Evolutionary conservation across 2,888 invertebrate species (phyloP).

Genomic region (Bibio marci): DNA sequence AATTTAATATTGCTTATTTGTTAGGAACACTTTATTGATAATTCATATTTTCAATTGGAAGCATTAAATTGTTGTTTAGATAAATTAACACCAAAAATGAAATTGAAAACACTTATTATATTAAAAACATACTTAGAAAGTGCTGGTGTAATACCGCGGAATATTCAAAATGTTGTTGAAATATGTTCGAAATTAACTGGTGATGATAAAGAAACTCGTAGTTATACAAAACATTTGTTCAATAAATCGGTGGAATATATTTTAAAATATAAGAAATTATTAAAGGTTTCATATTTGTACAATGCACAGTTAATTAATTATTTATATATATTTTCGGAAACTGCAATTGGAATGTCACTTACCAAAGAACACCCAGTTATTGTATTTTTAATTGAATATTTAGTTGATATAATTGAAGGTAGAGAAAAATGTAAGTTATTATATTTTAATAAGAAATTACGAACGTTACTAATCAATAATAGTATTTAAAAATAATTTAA

Average conservation of each 20-base stretch:
- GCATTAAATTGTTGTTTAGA: not conserved
- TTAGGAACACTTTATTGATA: too few species aligned
- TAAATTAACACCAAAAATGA: not conserved
- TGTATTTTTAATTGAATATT: too few species aligned
- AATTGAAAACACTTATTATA: not conserved
- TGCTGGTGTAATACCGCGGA: not conserved
- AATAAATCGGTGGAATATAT: conserved; percentile 1
- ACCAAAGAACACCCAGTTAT: not conserved
- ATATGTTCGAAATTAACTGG: not conserved
- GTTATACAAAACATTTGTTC: not conserved
- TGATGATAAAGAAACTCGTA: not conserved
- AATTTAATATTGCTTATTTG: too few species aligned
- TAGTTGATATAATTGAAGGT: too few species aligned
- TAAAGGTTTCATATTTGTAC: not conserved
- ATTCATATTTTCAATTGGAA: conserved; percentile 2
- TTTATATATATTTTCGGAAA: not conserved
- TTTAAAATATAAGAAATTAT: conserved; percentile 1
- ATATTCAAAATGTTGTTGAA: conserved; percentile 1
- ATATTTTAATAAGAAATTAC: too few species aligned
- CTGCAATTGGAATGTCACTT: not conserved
- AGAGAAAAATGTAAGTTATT: too few species aligned
- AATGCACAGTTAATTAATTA: conserved; percentile 1
- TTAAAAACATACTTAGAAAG: not conserved
- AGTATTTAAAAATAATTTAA: too few species aligned
- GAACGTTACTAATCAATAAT: too few species aligned